Evolutionary conservation across 2,113 vertebrate genomes (phyloP), one percentile per base, ranked within the genome.

Genomic region (Chrysochloris asiatica): DNA sequence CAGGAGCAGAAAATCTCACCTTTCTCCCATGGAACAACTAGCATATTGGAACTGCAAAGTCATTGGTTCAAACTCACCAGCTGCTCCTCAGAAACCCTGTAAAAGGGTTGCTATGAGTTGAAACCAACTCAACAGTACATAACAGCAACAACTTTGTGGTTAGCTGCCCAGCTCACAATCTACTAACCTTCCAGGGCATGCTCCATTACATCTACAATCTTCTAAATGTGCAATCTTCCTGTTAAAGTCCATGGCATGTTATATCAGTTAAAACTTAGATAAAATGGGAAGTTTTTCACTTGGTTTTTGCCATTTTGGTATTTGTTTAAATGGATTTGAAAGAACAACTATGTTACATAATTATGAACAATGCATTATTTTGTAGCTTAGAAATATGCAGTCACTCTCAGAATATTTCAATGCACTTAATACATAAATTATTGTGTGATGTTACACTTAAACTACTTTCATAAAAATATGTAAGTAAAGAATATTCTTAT

Each of bases 391-490:
- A n/a, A n/a, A n/a, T n/a, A n/a, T 30, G 21, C 6, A 83, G 17
- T 47, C 13, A 28, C 12, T 76, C 41, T 69, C 67, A 71, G 43
- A 48, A 2, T 72, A 63, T 43, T 78, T 86, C 52, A 56, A 75
- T 89, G 47, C 30, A 45, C 6, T 88, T 85, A 71, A 88, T 13
- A 33, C 9, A 78, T 13, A 69, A 89, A 85, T 83, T 94, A 63
- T n/a, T 78, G 13, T 48, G 1, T 63, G 61, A 80, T 48, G n/a
- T 90, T 92, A 65, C 65, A 38, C 17, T 85, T 61, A 72, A 26
- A 78, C 48, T 90, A 61, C 41, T 85, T 87, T 88, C 45, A 43
- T 65, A 89, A 80, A 89, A 86, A 85, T 85, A 93, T 4, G 2
- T 56, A 90, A 83, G 47, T 76, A 84, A 43, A 72, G 3, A 54